Percentiles rank a stretch among this genome's conserved stretches.
Evolutionary conservation across 2,888 invertebrate genomes (phyloP).

Genomic region (Glyphotaelius pellucidus): DNA sequence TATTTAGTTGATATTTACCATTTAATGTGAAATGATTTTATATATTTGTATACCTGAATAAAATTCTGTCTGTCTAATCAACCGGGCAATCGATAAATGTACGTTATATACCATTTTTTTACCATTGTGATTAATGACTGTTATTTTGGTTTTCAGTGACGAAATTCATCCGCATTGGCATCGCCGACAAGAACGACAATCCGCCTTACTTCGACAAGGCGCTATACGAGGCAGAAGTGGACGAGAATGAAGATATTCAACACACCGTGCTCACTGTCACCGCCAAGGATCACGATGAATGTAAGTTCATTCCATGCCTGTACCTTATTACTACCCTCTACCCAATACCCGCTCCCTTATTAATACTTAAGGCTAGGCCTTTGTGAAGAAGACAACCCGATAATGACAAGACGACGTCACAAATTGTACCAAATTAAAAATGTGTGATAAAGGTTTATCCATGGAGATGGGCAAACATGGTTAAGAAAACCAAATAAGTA

Average conservation of each 20-base stretch:
- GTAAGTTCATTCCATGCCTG: constrained; percentile 82
- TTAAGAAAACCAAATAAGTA: background rate
- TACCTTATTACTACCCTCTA: constrained; percentile 7
- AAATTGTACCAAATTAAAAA: background rate
- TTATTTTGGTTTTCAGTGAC: constrained; percentile 86
- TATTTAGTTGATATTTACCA: no score
- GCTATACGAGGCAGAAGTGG: constrained; percentile 97
- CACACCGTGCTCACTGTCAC: constrained; percentile 98
- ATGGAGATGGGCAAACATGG: background rate
- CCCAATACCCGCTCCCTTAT: background rate
- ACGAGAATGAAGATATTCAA: constrained; percentile 98
- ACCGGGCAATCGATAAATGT: no score
- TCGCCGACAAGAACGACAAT: constrained; percentile 99
- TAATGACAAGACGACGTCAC: background rate
- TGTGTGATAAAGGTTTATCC: background rate
- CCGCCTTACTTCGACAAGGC: constrained; percentile 98
- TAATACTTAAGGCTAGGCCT: background rate
- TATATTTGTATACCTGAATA: no score
- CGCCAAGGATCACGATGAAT: constrained; percentile 99
- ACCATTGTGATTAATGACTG: background rate
- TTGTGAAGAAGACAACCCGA: background rate
- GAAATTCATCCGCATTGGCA: constrained; percentile 98
- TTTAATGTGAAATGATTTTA: no score
- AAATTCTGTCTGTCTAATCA: no score
- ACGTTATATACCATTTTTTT: background rate